These are phyloP conservation scores for Drosophila kambysellisi DNA, from an alignment of 2,888 invertebrate genomes.

Conservation along the genomic window DNA sequence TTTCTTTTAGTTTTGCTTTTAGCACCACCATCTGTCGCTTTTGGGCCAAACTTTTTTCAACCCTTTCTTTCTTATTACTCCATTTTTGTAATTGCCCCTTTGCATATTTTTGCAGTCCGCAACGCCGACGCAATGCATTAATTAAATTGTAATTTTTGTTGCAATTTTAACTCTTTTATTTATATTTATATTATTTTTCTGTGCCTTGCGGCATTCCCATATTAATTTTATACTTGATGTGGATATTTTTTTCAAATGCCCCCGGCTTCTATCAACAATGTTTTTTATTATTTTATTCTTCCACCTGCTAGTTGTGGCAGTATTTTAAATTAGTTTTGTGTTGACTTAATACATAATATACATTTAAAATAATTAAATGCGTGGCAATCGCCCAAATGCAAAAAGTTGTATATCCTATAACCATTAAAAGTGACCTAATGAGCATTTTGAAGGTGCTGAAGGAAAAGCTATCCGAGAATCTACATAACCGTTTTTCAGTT, in stretches of 20 bases:
- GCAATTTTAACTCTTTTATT: slow-evolving; percentile 27
- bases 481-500: background rate
- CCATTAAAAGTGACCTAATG: background rate
- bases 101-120: slow-evolving; percentile 49
- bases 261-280: background rate
- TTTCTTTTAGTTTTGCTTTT: slow-evolving; percentile 33
- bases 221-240: slow-evolving; percentile 59
- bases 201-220: slow-evolving; percentile 17
- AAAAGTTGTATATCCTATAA: background rate
- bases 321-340: slow-evolving; percentile 40
- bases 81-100: slow-evolving; percentile 17
- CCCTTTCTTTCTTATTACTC: slow-evolving; percentile 6
- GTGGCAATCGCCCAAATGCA: background rate
- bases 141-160: slow-evolving; percentile 70
- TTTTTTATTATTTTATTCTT: slow-evolving; percentile 5
- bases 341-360: background rate
- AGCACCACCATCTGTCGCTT: slow-evolving; percentile 43
- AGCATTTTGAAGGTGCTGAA: background rate
- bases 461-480: background rate
- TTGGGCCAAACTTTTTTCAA: slow-evolving; percentile 24
- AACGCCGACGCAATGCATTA: slow-evolving; percentile 63
- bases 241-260: slow-evolving; percentile 9
- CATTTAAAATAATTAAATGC: background rate
- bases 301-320: slow-evolving; percentile 16
- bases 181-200: background rate